These are phyloP conservation scores for Albula goreensis DNA, from an alignment of 2,113 vertebrate species.

Conservation along the genomic window DNA sequence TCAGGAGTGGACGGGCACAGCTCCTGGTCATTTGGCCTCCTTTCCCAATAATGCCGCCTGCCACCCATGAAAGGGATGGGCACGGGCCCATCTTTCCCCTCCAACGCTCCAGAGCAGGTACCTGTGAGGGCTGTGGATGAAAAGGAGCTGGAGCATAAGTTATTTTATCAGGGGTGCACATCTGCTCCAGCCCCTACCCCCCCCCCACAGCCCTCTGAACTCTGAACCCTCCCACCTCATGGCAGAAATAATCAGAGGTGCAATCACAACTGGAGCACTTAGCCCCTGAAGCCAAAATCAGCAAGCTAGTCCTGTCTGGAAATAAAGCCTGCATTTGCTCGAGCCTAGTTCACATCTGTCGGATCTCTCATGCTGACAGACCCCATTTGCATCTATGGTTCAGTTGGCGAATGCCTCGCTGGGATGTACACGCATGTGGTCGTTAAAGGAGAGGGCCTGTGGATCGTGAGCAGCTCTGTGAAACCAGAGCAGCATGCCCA, in stretches of 20 bases:
- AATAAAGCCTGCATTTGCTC: constrained; percentile 58
- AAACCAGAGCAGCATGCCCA: constrained; percentile 44
- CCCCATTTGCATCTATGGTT: constrained; percentile 39
- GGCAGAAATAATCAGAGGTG: constrained; percentile 21
- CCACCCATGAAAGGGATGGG: constrained; percentile 7
- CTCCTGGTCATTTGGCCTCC: background rate
- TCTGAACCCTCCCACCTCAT: background rate
- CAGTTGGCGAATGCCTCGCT: constrained; percentile 33
- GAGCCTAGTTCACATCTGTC: constrained; percentile 55
- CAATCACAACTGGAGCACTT: constrained; percentile 50
- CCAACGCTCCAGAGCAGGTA: constrained; percentile 46
- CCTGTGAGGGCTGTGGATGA: constrained; percentile 61
- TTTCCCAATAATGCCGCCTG: background rate
- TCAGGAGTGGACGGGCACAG: background rate
- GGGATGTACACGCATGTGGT: constrained; percentile 32
- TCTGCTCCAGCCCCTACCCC: constrained; percentile 51
- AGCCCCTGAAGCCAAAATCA: constrained; percentile 57
- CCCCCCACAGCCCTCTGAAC: background rate
- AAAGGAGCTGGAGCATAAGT: constrained; percentile 61
- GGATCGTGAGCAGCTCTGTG: constrained; percentile 26
- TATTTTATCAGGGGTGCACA: constrained; percentile 55
- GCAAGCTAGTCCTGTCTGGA: constrained; percentile 41
- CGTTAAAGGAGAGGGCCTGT: background rate
- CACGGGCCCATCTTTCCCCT: background rate
- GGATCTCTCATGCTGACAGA: constrained; percentile 48